Evolutionary conservation across 2,113 vertebrate genomes (phyloP).

Genomic region (Syngnathoides biaculeatus): DNA sequence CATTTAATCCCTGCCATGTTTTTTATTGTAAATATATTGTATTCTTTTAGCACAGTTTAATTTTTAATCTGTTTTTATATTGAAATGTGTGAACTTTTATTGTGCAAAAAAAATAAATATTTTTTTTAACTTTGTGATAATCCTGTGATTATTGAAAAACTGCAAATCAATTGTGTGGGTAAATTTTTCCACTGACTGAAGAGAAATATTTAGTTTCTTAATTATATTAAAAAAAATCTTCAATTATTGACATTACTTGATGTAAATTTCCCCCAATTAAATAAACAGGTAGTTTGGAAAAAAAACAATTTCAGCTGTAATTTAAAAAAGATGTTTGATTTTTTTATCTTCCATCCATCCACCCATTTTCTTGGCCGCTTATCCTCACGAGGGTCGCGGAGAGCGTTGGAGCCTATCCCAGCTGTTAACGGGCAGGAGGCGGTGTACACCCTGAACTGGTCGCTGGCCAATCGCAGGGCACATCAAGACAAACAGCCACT

Average conservation of each 20-base stretch:
- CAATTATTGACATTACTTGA: no score
- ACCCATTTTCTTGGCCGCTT: no score
- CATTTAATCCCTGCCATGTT: not conserved
- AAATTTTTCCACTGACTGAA: not conserved
- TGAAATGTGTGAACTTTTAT: not conserved
- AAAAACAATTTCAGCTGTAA: not conserved
- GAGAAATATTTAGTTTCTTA: not conserved
- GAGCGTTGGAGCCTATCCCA: no score
- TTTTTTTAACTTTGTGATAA: constrained; percentile 1
- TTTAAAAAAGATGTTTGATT: not conserved
- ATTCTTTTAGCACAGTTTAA: not conserved
- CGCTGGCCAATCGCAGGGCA: no score
- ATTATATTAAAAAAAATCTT: not conserved
- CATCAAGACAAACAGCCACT: no score
- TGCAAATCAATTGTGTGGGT: not conserved
- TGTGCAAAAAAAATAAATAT: not conserved
- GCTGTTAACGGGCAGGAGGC: no score
- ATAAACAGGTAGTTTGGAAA: not conserved
- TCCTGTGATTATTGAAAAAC: not conserved
- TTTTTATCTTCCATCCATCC: no score
- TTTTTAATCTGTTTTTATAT: not conserved
- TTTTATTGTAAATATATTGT: not conserved
- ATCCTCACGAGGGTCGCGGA: no score
- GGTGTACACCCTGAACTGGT: no score
- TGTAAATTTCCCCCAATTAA: not conserved